Evolutionary conservation across 2,888 invertebrate genomes (phyloP), one percentile per base, ranked within the genome.

Genomic region (Ypsolopha sequella): DNA sequence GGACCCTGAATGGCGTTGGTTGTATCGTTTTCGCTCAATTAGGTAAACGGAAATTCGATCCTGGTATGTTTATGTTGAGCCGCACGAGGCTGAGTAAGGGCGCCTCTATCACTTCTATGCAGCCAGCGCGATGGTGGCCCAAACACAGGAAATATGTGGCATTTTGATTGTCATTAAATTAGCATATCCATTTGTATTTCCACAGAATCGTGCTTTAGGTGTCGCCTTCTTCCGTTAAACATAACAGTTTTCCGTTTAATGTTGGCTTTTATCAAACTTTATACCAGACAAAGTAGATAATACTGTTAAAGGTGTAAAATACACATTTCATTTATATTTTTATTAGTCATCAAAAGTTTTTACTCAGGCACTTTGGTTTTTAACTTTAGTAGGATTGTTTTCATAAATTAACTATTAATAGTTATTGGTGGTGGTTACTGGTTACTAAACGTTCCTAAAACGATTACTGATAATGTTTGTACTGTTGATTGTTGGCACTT

Each of bases 1-100:
- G 64, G 74, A 68, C 76, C 66, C 70, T 80, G 75, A 79, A 82
- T 81, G 80, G 80, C 70, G 74, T 78, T 68, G 68, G 73, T 76
- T 73, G 76, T 82, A 75, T 81, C 78, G 81, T 82, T 82, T 86
- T 84, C 81, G 85, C 81, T 80, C 82, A 81, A 85, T 86, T 85
- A 81, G 84, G 77, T 85, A 84, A 85, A 84, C 76, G 82, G 77
- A 78, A 73, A 82, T 73, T 76, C 62, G 74, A 73, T 66, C 63
- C 64, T 44, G 41, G 45, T 44, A 62, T 59, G 62, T 53, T 63
- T 66, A 60, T 65, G 73, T 56, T 76, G 74, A 74, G 76, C 71
- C 67, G 65, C 58, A 70, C 58, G 57, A 56, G 54, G 55, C 24
- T 24, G 24, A 24, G 24, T 24, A 24, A 24, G 4, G 24, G 24